Evolutionary conservation across 2,113 vertebrate genomes (phyloP), one percentile per base, ranked within the genome.

Genomic region (Sander vitreus): DNA sequence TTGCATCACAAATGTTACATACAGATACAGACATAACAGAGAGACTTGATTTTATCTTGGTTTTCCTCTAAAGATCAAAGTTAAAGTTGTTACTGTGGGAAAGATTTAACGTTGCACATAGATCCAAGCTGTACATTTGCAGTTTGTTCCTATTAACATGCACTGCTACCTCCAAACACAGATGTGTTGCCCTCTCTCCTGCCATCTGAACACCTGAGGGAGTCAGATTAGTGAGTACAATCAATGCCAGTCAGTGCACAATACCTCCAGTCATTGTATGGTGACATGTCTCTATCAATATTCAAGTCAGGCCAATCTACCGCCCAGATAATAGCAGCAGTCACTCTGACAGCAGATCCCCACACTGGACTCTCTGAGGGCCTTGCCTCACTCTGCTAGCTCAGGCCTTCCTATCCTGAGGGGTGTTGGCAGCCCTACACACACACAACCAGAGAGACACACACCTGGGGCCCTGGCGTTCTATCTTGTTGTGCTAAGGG

Each of bases 401-500:
- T 83, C 65, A 81, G 78, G 78, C 81, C 85, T 89, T 90, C 80
- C 80, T 88, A 69, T 92, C 92, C 88, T 82, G 81, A 80, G 87
- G 89, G 88, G 68, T 6, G 33, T 66, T 83, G 81, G 83, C 81
- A 87, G 73, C 68, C 63, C 83, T 47, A 76, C 84, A 88, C 86
- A 84, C 75, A 89, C 88, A 92, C 88, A 85, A 18, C 64, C 66
- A 78, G 25, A 73, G 1, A 88, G 30, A 85, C 48, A 87, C 80
- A 81, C 73, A 83, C 87, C 78, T 39, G 85, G 91, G 85, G 91
- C 90, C 78, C 80, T 85, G 85, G 68, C 89, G 92, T 92, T 95
- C 94, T 94, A 94, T 95, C 95, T 96, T 95, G 95, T 96, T 95
- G 93, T 93, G 95, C 95, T 96, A 95, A 96, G 93, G 92, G 93